Evolutionary conservation across 2,113 vertebrate species (phyloP).

Genomic region (Lamprologus lemairii): DNA sequence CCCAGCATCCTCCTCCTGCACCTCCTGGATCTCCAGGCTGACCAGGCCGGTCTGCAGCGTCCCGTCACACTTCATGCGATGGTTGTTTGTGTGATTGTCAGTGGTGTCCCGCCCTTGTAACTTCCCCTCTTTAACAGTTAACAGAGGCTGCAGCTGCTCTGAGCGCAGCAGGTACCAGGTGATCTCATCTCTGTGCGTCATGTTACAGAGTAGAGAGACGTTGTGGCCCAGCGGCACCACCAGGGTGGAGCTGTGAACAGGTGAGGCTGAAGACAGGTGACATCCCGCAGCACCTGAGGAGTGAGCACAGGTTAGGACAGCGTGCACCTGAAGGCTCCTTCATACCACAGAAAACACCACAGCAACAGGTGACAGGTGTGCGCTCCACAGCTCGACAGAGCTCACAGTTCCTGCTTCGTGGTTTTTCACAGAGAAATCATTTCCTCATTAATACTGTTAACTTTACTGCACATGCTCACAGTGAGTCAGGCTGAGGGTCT

Average conservation of each 20-base stretch:
- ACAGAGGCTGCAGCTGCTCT: conserved; percentile 4
- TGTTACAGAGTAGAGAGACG: conserved; percentile 6
- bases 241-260: neutral
- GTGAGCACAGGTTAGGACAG: neutral
- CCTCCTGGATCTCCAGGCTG: neutral
- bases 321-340: neutral
- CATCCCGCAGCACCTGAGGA: neutral
- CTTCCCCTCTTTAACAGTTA: accelerated
- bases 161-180: conserved; percentile 31
- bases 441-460: neutral
- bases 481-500: neutral
- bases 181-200: accelerated
- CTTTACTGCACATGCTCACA: neutral
- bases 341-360: neutral
- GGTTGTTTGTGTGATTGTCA: accelerated
- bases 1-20: conserved; percentile 12
- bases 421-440: neutral
- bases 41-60: accelerated
- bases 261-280: neutral
- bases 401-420: no score
- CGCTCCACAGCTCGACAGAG: neutral
- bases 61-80: accelerated
- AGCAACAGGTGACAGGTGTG: neutral
- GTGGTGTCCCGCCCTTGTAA: accelerated
- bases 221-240: neutral